Percentiles rank a stretch among this genome's conserved stretches.
These are phyloP conservation scores for Raja brachyura DNA, from an alignment of 2,113 vertebrate genomes.

Conservation along the genomic window DNA sequence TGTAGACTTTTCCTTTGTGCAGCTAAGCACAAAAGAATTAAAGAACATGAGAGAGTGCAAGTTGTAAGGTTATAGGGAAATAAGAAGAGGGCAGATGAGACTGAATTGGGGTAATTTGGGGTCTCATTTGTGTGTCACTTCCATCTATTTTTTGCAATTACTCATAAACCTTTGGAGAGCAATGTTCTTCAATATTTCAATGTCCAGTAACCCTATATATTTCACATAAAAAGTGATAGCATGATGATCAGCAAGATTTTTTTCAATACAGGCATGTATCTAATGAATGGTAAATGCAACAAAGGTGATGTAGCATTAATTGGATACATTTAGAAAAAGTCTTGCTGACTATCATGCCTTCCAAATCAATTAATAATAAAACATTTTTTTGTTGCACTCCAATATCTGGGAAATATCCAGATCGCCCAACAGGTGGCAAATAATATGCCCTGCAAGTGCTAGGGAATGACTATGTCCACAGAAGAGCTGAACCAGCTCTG, in stretches of 20 bases:
- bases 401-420: neutral
- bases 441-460: neutral
- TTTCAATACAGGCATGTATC: neutral
- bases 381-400: neutral
- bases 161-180: neutral
- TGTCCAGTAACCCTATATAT: neutral
- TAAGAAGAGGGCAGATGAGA: too few relatives aligned
- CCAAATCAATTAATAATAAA: neutral
- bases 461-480: neutral
- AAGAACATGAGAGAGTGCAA: too few relatives aligned
- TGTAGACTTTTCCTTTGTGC: too few relatives aligned
- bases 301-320: too few relatives aligned
- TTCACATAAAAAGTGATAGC: neutral
- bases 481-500: neutral
- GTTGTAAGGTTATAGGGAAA: too few relatives aligned
- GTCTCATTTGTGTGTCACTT: neutral
- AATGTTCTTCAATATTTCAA: neutral
- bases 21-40: too few relatives aligned
- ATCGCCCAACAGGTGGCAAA: neutral
- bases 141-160: neutral
- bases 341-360: neutral
- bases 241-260: neutral
- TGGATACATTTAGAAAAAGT: neutral
- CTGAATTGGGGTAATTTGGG: neutral
- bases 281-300: neutral